Evolutionary conservation across 92 coral and sea anemone species (phyloP), one percentile per base, ranked within the genome.

Genomic region (Epizoanthus fatuus): DNA sequence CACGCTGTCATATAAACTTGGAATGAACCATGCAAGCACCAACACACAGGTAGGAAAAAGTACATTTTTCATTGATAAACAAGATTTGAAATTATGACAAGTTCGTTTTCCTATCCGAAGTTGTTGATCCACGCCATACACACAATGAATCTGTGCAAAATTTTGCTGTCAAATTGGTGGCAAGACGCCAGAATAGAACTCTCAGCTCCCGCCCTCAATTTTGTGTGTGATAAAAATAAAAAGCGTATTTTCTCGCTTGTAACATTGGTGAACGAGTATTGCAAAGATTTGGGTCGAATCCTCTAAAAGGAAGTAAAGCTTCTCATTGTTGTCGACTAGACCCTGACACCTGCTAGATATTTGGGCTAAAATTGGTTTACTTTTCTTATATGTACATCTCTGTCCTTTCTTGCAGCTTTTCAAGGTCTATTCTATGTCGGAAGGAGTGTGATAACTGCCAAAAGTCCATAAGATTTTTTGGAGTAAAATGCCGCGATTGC

Each of bases 401-500:
- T 68, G 57, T 40, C 58, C 22, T 84, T 62, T 77, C 40, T 80
- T 72, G n/a, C 86, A 96, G 99, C 79, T 96, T 96, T 74, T 67
- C 98, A 69, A 86, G 88, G 67, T 85, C 95, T 29, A 85, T 96
- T 16, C 91, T 96, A 16, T 95, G 98, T 74, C 92, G 98, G 63
- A 83, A 91, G 38, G 90, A 75, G 20, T 96, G 99, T 62, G 96
- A 95, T 66, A 73, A 89, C 56, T 96, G 99, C 85, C 87, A 81
- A 49, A 90, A 90, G 55, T 90, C 89, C 25, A 94, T 96, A 7
- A 93, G 98, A 8, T 93, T 96, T 91, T 85, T 91, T 16, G 99
- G 99, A 15, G 90, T 95, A 55, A 93, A 98, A 25, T 96, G 99
- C 79, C 89, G 93, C 57, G 92, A 90, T 68, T 96, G 99, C 93